Base-by-base conservation (phyloP, 2,888 invertebrate genomes). In the Nomada fucata region DNA sequence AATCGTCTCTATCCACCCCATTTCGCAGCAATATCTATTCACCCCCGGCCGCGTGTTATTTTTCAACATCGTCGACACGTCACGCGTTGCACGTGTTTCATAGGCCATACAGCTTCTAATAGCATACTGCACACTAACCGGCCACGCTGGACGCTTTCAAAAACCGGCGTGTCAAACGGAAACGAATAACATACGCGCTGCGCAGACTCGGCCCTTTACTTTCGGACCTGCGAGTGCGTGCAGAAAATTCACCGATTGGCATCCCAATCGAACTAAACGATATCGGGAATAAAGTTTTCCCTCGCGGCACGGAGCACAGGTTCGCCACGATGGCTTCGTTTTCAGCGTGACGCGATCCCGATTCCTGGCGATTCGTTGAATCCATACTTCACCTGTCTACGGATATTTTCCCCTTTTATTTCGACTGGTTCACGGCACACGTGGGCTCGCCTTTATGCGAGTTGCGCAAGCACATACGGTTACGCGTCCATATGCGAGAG, bases 391-490 rank as follows among this genome's bases (percentile, higher is more conserved):
- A 52, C 15, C 42, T 59, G 64, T 55, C 52, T 73, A 73, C 60
- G 59, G 64, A 47, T 63, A 65, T 44, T 70, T 63, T 60, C 60
- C n/a, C 52, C 42, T 69, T 81, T 70, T 74, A 74, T 81, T 50
- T 63, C 47, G 50, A 15, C 64, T 52, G 72, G 65, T 63, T 59
- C 78, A 36, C 67, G 29, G 57, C 20, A n/a, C 68, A 78, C 68
- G 72, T 73, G 26, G 65, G 64, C 20, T 26, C 60, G 26, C 73
- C 79, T 79, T 79, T 70, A 79, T 79, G 47, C 69, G 59, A 47
- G 79, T 29, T 70, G 60, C 15, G 68, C 3, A 23, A 11, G 26
- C 59, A 15, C 20, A 57, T 63, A 63, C 52, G 4, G 15, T n/a
- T 36, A 36, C 7, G 5, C 36, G 36, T 36, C 36, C 1, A 7